Percentiles rank a stretch among this genome's conserved stretches.
Conservation (phyloP, 2,113 vertebrate genomes). For the Atlantisia rogersi region DNA sequence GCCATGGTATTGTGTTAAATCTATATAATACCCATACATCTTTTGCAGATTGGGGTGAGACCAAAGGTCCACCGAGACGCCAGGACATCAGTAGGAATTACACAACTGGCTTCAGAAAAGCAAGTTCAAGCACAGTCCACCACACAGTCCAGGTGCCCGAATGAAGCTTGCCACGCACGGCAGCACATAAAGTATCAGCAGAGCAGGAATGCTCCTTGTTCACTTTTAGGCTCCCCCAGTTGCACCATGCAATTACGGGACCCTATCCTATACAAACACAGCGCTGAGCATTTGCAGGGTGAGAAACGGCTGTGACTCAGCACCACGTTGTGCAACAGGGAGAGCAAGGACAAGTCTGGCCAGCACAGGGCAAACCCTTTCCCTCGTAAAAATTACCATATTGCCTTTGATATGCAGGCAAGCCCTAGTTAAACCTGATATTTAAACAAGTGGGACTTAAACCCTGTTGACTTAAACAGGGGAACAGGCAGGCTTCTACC, state of each 20-base stretch:
- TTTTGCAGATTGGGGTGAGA: neutral
- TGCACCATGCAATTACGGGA: neutral
- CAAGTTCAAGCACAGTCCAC: neutral
- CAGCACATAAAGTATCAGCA: neutral
- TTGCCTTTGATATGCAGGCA: slow-evolving; percentile 39
- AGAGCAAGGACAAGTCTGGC: slow-evolving; percentile 26
- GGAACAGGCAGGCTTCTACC: neutral
- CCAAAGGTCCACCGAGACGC: neutral
- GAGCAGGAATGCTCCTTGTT: neutral
- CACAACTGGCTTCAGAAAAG: neutral
- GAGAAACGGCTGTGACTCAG: slow-evolving; percentile 23
- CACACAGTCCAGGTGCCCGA: neutral
- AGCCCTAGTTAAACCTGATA: slow-evolving; percentile 43
- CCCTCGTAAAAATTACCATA: slow-evolving; percentile 35
- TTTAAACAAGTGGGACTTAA: slow-evolving; percentile 19
- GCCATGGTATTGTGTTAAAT: slow-evolving; percentile 48
- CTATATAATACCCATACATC: slow-evolving; percentile 14
- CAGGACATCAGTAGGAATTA: neutral
- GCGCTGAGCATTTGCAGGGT: neutral
- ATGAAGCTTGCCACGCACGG: neutral
- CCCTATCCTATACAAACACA: neutral
- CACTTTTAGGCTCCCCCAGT: neutral
- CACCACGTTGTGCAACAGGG: neutral
- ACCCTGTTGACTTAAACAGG: neutral
- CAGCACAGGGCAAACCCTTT: neutral